Conservation (phyloP, 1,140 invertebrate species). For the Magallana ariakensis region DNA sequence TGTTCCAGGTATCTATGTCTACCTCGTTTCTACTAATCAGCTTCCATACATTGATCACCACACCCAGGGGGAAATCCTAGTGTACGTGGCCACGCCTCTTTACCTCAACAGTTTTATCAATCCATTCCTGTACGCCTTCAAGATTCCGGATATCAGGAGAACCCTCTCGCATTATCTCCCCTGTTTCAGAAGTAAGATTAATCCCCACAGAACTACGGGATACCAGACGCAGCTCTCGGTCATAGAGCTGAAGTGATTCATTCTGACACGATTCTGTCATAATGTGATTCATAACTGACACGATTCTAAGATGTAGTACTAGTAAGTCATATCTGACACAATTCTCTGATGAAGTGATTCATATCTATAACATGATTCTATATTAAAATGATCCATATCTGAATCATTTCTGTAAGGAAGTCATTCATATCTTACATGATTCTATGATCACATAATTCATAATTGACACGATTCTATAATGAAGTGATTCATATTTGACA, state of each 20-base stretch:
- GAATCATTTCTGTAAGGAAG: no score
- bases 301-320: no score
- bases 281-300: no score
- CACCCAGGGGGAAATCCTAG: not conserved
- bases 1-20: conserved; percentile 19
- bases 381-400: no score
- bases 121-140: conserved; percentile 38
- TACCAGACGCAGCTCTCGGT: not conserved
- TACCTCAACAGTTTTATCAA: conserved; percentile 35
- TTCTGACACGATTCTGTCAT: not conserved
- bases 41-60: not conserved
- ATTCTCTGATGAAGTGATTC: no score
- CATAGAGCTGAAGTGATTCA: not conserved
- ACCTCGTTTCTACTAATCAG: not conserved
- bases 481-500: no score
- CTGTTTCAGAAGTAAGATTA: not conserved
- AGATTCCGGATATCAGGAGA: conserved; percentile 26
- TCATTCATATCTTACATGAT: no score
- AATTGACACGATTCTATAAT: no score
- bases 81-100: not conserved
- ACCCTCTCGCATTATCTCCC: not conserved
- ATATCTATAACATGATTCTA: no score
- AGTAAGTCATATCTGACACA: no score
- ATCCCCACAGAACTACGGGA: not conserved
- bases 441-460: no score